Evolutionary conservation across 1,140 invertebrate genomes (phyloP).

Genomic region (Pseudomyrmex pallidus): DNA sequence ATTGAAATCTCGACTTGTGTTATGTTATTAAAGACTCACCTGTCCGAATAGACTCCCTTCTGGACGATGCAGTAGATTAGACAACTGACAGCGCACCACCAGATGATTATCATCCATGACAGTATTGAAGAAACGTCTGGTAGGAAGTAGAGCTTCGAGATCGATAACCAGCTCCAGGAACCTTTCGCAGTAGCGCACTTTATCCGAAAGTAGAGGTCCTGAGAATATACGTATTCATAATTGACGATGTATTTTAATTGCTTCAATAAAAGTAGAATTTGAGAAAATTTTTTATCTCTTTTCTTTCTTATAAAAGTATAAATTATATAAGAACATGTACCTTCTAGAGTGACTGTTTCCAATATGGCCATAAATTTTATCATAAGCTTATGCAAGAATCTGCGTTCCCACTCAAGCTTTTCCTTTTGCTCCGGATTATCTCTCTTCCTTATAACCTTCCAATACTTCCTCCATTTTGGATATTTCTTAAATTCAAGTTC

Average conservation of each 20-base stretch:
- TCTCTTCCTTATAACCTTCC: slow-evolving; percentile 95
- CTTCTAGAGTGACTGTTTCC: slow-evolving; percentile 90
- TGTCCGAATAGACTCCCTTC: slow-evolving; percentile 97
- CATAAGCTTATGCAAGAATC: slow-evolving; percentile 95
- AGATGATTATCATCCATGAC: slow-evolving; percentile 98
- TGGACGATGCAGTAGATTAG: slow-evolving; percentile 89
- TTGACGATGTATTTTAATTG: too few relatives aligned
- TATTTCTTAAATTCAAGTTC: slow-evolving; percentile 94
- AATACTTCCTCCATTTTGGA: slow-evolving; percentile 97
- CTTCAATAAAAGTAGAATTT: background rate
- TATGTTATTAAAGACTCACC: slow-evolving; percentile 86
- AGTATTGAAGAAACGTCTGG: slow-evolving; percentile 98
- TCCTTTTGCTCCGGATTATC: slow-evolving; percentile 91
- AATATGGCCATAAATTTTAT: slow-evolving; percentile 95
- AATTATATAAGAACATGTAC: slow-evolving; percentile 77
- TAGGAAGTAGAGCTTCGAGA: slow-evolving; percentile 97
- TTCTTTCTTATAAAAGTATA: slow-evolving; percentile 46
- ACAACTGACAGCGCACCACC: slow-evolving; percentile 95
- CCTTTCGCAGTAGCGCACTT: slow-evolving; percentile 95
- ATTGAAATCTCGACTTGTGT: slow-evolving; percentile 26
- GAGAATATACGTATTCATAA: slow-evolving; percentile 54
- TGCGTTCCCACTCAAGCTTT: slow-evolving; percentile 93
- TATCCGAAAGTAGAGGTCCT: slow-evolving; percentile 86
- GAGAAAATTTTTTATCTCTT: slow-evolving; percentile 72
- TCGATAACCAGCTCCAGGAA: slow-evolving; percentile 99